These are phyloP conservation scores for Psittacula derbiana DNA, from an alignment of 2,797 vertebrate species.

Conservation along the genomic window DNA sequence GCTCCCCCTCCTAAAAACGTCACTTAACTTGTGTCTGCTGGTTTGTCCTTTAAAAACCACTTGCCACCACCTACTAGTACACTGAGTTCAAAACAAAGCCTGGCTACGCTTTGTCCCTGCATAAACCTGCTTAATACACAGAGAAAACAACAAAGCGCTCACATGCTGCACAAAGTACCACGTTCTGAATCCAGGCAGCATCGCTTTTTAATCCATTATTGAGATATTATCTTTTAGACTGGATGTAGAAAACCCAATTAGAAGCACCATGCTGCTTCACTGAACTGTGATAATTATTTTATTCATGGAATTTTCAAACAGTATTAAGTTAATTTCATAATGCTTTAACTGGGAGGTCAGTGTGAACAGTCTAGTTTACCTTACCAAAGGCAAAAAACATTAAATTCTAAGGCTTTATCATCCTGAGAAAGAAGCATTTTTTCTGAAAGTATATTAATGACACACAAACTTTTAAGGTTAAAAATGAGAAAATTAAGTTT, in stretches of 20 bases:
- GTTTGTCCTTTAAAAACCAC: background rate
- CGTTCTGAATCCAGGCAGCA: background rate
- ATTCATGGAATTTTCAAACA: background rate
- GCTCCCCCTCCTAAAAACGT: background rate
- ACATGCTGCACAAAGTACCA: fast-evolving
- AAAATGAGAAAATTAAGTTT: background rate
- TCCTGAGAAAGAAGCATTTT: background rate
- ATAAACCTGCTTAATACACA: fast-evolving
- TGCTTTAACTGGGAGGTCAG: background rate
- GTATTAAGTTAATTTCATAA: background rate
- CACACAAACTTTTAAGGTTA: background rate
- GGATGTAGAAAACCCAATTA: background rate
- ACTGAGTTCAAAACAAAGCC: fast-evolving
- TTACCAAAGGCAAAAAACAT: background rate
- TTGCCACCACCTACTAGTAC: background rate
- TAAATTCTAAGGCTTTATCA: background rate
- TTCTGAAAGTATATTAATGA: background rate
- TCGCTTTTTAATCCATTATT: background rate
- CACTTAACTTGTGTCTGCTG: background rate
- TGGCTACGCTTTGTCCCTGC: background rate
- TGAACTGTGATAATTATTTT: background rate
- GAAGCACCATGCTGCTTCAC: background rate
- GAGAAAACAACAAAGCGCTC: fast-evolving
- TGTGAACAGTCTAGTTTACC: background rate
- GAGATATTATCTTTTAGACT: background rate